Evolutionary conservation across 53 echinoderm and acorn worm species (phyloP), one percentile per base, ranked within the genome.

Genomic region (Stichopus horrens): DNA sequence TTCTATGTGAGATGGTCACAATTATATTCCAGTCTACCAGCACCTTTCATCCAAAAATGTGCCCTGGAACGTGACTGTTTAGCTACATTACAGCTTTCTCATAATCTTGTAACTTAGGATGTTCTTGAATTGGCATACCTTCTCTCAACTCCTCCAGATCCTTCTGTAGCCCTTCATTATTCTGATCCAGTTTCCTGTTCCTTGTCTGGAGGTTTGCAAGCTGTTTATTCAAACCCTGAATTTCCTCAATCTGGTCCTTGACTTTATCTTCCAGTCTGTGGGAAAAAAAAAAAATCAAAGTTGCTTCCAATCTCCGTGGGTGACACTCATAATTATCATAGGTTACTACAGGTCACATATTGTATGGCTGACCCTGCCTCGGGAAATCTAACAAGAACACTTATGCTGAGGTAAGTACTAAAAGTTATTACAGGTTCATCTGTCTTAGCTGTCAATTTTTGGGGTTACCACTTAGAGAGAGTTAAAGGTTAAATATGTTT

Each of bases 191-290:
- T 76, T 91, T 94, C 90, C 90, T 96, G 80, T 93, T 96, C 60
- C 89, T 76, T 19, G 89, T 91, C 83, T 93, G 91, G 19, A 96
- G 90, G 71, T 92, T 92, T 73, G 77, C 86, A 19, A 96, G 88
- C 87, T 91, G 89, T 74, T 91, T 88, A 87, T 90, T 96, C 88
- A 96, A 73, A 83, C 92, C 90, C 58, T 92, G 89, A 9, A 95
- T 88, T 89, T 96, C 96, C 73, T 95, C 96, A 80, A 92, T 92
- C 59, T 92, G 92, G 83, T 71, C 79, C 20, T 92, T 91, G 16
- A 94, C 87, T 89, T 94, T 95, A 53, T 90, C 95, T 83, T 97
- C 95, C 73, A 94, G 89, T 89, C 97, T 97, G 58, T 20, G 58
- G 74, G 79, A 19, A 74, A 11, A 76, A 6, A 76, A 13, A 22